A percentile compares a stretch with the other conserved stretches of the same genome.
Evolutionary conservation across 2,888 invertebrate genomes (phyloP).

Genomic region (Mesochorus sp.): DNA sequence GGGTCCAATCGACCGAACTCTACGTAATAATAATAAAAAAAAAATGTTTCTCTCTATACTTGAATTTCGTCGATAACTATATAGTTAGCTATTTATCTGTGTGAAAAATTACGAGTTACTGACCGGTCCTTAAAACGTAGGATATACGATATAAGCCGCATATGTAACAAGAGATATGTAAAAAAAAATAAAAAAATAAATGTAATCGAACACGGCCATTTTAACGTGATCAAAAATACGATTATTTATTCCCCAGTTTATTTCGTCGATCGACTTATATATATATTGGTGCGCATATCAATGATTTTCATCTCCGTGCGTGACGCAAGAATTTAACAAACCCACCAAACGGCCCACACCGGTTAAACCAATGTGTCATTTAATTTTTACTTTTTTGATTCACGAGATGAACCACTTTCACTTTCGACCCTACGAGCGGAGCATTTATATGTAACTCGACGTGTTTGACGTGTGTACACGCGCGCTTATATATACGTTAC

Average conservation of each 20-base stretch:
- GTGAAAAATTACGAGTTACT: too few relatives aligned
- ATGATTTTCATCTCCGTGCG: constrained; percentile 2
- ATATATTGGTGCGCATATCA: neutral
- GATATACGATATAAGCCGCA: too few relatives aligned
- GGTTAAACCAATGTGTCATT: constrained; percentile 38
- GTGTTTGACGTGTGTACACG: neutral
- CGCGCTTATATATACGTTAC: neutral
- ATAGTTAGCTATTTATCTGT: too few relatives aligned
- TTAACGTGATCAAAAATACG: constrained; percentile 19
- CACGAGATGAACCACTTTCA: constrained; percentile 57
- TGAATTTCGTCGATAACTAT: too few relatives aligned
- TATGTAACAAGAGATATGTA: too few relatives aligned
- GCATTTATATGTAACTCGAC: constrained; percentile 6
- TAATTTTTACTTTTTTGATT: constrained; percentile 35
- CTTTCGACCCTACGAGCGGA: constrained; percentile 45
- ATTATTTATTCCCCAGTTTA: too few relatives aligned
- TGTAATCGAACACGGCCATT: neutral
- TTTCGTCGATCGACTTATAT: neutral
- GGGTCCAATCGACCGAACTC: too few relatives aligned
- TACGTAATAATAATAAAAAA: too few relatives aligned
- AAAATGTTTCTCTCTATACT: too few relatives aligned
- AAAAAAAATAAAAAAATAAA: too few relatives aligned
- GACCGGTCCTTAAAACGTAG: too few relatives aligned
- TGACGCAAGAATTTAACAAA: constrained; percentile 44
- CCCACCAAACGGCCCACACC: constrained; percentile 46